Evolutionary conservation across 2,888 invertebrate species (phyloP), one percentile per base, ranked within the genome.

Genomic region (Peribatodes rhomboidaria): DNA sequence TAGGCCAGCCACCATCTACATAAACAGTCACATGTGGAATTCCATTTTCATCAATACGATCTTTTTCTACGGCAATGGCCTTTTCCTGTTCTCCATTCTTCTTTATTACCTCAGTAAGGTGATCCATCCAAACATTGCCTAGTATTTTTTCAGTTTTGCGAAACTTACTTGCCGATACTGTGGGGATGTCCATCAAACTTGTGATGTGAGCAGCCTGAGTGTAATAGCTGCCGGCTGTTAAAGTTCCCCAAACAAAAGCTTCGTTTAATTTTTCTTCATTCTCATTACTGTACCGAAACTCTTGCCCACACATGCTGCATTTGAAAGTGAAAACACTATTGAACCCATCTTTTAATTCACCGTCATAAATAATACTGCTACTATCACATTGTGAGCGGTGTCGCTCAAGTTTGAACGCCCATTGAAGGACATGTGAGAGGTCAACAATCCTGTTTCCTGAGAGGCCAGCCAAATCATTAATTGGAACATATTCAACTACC

Each of bases 321-420:
- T 47, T 47, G 31, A 47, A 47, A 27, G n/a, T 27, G n/a, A 47
- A 47, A 22, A 47, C 31, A 27, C 47, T 47, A 22, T 47, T 47
- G 31, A 47, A 47, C 31, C 47, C 47, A 27, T 22, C 31, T 27
- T 27, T 47, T 27, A 47, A 27, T 27, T 47, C 47, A 22, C 31
- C 27, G 13, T 27, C 47, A 47, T n/a, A 47, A 13, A 27, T 27
- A 13, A 47, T 47, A 27, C 22, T 47, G 31, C 47, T 47, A 13
- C 47, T 13, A 22, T 47, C 13, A 47, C 47, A 47, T 27, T 22
- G 22, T 47, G 27, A 27, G 13, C 31, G 22, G 47, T 47, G 22
- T 47, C 31, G 27, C 31, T 47, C 47, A 47, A 47, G 47, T 47
- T 47, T 47, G 22, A 47, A 47, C 22, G 47, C 47, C 47, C 47